phyloP scores from a whole-genome alignment of 2,797 vertebrate species.

The Lacerta agilis region DNA sequence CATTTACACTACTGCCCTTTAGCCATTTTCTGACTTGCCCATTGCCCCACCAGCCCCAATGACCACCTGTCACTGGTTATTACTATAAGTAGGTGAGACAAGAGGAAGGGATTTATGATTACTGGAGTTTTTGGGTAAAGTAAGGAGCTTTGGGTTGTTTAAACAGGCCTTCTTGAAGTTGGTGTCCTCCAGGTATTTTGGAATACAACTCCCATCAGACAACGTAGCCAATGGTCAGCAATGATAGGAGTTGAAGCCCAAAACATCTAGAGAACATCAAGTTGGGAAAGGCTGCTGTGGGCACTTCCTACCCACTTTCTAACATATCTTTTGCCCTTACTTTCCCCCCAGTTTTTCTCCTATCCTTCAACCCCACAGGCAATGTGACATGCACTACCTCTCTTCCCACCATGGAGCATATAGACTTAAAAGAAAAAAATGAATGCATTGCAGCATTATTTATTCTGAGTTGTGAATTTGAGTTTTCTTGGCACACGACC shows the following conservation, averaged over 20 bases:
- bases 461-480: conserved; percentile 19
- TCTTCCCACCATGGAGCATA: not conserved
- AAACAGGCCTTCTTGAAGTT: too few relatives aligned
- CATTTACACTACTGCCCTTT: too few relatives aligned
- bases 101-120: not conserved
- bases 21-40: too few relatives aligned
- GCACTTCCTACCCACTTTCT: not conserved
- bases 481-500: conserved; percentile 15
- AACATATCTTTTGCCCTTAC: not conserved
- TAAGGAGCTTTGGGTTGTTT: too few relatives aligned
- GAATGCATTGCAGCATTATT: not conserved
- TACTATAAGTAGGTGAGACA: not conserved
- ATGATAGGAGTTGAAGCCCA: too few relatives aligned
- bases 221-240: too few relatives aligned
- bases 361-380: not conserved
- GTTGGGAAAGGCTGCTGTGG: not conserved
- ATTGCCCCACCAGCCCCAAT: too few relatives aligned
- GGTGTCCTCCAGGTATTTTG: too few relatives aligned
- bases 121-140: not conserved
- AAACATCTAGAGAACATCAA: too few relatives aligned
- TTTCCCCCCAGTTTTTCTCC: not conserved
- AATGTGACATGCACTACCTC: not conserved
- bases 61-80: not conserved
- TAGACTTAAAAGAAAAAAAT: not conserved
- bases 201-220: too few relatives aligned